Base-by-base conservation (phyloP, 2,113 vertebrate species). In the Todiramphus chloris region DNA sequence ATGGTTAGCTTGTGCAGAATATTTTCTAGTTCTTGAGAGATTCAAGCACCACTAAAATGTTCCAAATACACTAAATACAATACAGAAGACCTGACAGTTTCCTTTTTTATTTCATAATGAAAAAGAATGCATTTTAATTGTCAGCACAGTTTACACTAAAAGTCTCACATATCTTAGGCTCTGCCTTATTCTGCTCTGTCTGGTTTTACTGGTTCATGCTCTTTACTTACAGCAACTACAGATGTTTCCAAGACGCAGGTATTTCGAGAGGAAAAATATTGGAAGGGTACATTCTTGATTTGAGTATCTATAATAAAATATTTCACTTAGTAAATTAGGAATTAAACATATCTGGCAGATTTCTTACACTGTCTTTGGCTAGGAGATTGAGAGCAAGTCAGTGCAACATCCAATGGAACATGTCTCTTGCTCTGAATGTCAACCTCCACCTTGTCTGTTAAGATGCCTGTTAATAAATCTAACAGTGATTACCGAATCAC, bases 21-120 rank as follows among this genome's bases (percentile, higher is more conserved):
- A 86, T 83, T 81, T 93, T 48, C 58, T 89, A 53, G 18, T 78
- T 48, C 18, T 27, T 90, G 50, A n/a, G 88, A 74, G 39, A 87
- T 85, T 93, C 21, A 56, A 68, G 24, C 51, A 93, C 27, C 56
- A 24, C 31, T 86, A 41, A 86, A 88, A 84, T 24, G 21, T 73
- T 96, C n/a, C 16, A n/a, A 28, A 33, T n/a, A 68, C 30, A 44
- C 64, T 83, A 84, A 96, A 68, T 28, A 67, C 24, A 37, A 37
- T 60, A 78, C 14, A 5, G 11, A 83, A 96, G 53, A 37, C 8
- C 5, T 56, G 39, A 53, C 2, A 27, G 35, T 84, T 80, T 70
- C 31, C 16, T 80, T 46, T 87, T 77, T 64, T 58, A 50, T 74
- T 88, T 83, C 60, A 39, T 73, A 25, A 77, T 33, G 18, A 60